phyloP scores from a whole-genome alignment of 2,113 vertebrate genomes.

The Perognathus longimembris region DNA sequence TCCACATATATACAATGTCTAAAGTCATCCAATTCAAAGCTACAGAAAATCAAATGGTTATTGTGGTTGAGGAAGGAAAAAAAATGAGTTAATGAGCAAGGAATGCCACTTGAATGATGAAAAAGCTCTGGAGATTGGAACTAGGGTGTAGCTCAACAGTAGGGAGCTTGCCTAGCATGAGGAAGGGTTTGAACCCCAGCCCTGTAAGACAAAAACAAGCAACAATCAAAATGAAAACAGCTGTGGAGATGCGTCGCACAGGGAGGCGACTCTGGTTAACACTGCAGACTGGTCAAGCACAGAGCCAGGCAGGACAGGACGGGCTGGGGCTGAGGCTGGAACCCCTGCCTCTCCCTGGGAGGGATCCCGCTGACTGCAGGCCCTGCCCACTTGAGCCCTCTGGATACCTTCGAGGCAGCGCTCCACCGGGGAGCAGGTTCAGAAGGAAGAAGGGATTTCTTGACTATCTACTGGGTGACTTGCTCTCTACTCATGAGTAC shows the following conservation, averaged over 20 bases:
- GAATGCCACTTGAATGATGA: neutral
- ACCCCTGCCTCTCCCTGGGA: neutral
- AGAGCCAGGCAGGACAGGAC: neutral
- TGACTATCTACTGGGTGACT: neutral
- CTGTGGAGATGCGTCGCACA: neutral
- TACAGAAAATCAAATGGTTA: slow-evolving; percentile 15
- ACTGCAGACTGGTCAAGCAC: neutral
- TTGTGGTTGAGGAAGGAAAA: neutral
- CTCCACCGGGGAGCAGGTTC: neutral
- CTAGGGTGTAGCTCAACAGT: neutral
- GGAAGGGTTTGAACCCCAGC: neutral
- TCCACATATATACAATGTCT: neutral
- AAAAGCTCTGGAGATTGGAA: neutral
- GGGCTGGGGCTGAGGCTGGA: neutral
- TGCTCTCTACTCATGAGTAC: no score
- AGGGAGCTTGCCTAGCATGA: neutral
- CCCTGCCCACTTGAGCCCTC: no score
- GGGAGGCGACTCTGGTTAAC: neutral
- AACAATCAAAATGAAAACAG: neutral
- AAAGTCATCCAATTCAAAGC: neutral
- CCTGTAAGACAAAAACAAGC: neutral
- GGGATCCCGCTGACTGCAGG: neutral
- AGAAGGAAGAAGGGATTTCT: neutral
- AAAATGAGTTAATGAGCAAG: neutral
- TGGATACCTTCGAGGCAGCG: neutral